These are phyloP conservation scores for Nowickia ferox DNA, from an alignment of 2,888 invertebrate species.

Conservation along the genomic window DNA sequence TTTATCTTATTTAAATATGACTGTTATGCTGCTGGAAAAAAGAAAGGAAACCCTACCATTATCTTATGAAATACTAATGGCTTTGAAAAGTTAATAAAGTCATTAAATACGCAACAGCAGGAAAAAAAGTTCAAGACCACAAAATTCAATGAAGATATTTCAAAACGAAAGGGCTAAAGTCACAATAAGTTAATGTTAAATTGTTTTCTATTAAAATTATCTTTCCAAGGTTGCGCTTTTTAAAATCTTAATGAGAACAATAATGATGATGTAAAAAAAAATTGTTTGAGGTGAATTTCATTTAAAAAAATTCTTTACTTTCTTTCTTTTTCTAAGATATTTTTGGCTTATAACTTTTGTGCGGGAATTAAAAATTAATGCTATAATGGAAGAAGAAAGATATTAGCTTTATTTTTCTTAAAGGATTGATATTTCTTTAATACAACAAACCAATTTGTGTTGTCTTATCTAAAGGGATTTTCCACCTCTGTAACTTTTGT, in stretches of 20 bases:
- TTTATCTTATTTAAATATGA: neutral
- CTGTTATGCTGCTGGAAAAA: neutral
- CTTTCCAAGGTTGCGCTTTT: neutral
- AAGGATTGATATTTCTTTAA: neutral
- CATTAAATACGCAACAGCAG: conserved; percentile 19
- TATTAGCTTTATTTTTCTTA: neutral
- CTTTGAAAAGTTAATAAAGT: conserved; percentile 49
- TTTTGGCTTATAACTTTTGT: neutral
- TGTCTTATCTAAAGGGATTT: conserved; percentile 24
- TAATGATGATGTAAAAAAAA: neutral
- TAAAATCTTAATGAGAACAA: conserved; percentile 7
- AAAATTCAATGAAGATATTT: conserved; percentile 10
- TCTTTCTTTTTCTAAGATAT: no score
- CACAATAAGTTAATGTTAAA: neutral
- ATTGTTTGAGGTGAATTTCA: neutral
- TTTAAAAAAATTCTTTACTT: conserved; percentile 10
- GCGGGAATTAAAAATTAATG: neutral
- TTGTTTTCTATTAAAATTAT: conserved; percentile 6
- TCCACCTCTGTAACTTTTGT: no score
- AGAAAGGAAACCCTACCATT: conserved; percentile 16
- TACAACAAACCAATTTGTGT: neutral
- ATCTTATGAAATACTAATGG: conserved; percentile 53
- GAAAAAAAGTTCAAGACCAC: neutral
- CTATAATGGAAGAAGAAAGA: neutral
- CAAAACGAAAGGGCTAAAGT: neutral